Conservation (phyloP, 2,797 vertebrate genomes). For the Macropodus opercularis region DNA sequence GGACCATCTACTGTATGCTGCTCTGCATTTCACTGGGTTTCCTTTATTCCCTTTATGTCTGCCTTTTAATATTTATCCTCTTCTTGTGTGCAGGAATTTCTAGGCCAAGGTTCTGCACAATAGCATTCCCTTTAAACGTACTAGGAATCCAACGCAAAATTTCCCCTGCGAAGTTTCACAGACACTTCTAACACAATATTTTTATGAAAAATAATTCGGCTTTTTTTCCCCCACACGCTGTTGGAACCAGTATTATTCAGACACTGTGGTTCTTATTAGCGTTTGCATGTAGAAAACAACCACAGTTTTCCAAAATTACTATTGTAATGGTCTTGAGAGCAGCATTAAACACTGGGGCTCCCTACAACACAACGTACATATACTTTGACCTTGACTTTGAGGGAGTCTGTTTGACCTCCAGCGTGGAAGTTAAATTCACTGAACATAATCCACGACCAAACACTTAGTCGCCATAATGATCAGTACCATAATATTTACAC, state of each 20-base stretch:
- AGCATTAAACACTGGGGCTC: neutral
- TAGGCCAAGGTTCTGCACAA: conserved; percentile 21
- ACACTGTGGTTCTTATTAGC: conserved; percentile 6
- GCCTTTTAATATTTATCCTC: conserved; percentile 61
- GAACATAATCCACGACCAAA: conserved; percentile 9
- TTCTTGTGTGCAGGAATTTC: conserved; percentile 51
- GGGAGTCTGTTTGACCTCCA: neutral
- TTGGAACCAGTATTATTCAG: conserved; percentile 21
- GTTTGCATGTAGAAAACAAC: conserved; percentile 6
- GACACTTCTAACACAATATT: conserved; percentile 18
- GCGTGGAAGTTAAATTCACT: neutral
- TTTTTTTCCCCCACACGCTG: conserved; percentile 15
- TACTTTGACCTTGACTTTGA: no score
- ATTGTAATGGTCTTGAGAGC: neutral
- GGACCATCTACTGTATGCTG: conserved; percentile 30
- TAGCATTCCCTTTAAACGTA: conserved; percentile 26
- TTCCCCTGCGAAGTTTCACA: conserved; percentile 17
- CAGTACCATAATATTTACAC: conserved; percentile 17
- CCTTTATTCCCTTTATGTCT: conserved; percentile 62
- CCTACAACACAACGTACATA: neutral
- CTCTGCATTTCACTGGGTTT: conserved; percentile 52
- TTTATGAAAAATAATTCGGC: conserved; percentile 4
- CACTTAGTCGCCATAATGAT: conserved; percentile 8
- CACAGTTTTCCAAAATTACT: conserved; percentile 4
- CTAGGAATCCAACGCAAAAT: conserved; percentile 17